Conservation (phyloP, 1,140 invertebrate genomes). For the Caenorhabditis brenneri region DNA sequence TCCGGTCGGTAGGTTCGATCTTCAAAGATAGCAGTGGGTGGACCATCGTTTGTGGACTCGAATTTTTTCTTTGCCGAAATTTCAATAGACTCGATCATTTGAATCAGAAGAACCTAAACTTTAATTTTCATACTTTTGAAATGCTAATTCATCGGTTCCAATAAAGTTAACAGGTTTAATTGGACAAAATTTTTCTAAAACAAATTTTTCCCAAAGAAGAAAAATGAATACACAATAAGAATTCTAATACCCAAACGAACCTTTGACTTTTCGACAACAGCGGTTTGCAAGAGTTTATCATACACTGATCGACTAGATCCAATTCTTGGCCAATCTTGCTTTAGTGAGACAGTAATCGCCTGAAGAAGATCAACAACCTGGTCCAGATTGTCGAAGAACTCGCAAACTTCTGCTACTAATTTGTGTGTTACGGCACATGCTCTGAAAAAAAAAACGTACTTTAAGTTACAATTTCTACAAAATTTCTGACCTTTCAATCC, state of each 20-base stretch:
- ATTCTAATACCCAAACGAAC: too few species aligned
- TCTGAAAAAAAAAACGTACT: slow-evolving; percentile 4
- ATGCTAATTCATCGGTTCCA: too few species aligned
- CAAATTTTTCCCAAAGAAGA: too few species aligned
- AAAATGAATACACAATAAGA: too few species aligned
- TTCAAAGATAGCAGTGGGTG: background rate
- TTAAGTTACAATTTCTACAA: background rate
- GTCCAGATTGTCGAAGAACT: slow-evolving; percentile 36
- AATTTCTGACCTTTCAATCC: slow-evolving; percentile 49
- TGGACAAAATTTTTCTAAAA: too few species aligned
- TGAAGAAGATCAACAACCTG: slow-evolving; percentile 49
- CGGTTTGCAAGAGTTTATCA: slow-evolving; percentile 19
- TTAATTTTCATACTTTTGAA: too few species aligned
- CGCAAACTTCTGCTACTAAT: slow-evolving; percentile 32
- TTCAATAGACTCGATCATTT: background rate
- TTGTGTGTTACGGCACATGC: slow-evolving; percentile 16
- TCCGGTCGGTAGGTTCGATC: background rate
- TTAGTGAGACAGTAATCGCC: slow-evolving; percentile 37
- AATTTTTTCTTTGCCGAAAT: background rate
- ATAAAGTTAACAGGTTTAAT: too few species aligned
- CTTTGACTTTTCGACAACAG: slow-evolving; percentile 50
- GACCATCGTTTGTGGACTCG: background rate
- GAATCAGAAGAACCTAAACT: background rate
- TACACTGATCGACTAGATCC: slow-evolving; percentile 1
- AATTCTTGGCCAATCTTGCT: slow-evolving; percentile 48